Conservation (phyloP, 2,113 vertebrate species). For the Lycaon pictus region DNA sequence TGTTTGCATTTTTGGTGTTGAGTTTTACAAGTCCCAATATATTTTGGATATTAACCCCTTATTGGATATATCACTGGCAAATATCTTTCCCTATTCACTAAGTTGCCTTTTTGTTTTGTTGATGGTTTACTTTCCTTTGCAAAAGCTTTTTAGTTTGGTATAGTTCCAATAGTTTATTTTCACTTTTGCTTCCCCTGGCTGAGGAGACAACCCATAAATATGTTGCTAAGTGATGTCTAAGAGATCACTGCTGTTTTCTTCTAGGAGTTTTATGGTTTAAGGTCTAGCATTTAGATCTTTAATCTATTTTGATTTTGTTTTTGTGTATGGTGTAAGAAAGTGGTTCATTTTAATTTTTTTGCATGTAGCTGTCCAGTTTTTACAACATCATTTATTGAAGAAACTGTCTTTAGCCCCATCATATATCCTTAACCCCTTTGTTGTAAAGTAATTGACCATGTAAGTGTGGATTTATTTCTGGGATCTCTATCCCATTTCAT, state of each 20-base stretch:
- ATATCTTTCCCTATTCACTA: not conserved
- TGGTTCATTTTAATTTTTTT: not conserved
- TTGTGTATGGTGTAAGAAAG: not conserved
- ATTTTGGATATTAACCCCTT: not conserved
- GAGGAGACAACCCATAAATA: not conserved
- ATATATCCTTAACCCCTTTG: not conserved
- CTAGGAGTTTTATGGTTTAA: not conserved
- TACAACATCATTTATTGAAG: not conserved
- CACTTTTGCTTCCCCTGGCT: not conserved
- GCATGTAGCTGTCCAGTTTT: not conserved
- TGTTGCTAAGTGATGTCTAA: not conserved
- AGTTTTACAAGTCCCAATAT: not conserved
- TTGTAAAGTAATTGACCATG: not conserved
- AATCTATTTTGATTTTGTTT: not conserved
- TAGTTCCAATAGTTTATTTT: not conserved
- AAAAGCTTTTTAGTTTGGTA: not conserved
- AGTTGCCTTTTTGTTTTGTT: not conserved
- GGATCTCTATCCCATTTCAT: not conserved
- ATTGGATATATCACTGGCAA: not conserved
- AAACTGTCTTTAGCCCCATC: not conserved
- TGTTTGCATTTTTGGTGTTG: not conserved
- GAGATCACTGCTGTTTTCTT: not conserved
- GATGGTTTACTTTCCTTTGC: not conserved
- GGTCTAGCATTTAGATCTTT: not conserved
- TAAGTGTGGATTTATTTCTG: not conserved